A percentile compares a stretch with the other conserved stretches of the same genome.
phyloP scores from a whole-genome alignment of 2,113 vertebrate genomes.

The Labrus mixtus region DNA sequence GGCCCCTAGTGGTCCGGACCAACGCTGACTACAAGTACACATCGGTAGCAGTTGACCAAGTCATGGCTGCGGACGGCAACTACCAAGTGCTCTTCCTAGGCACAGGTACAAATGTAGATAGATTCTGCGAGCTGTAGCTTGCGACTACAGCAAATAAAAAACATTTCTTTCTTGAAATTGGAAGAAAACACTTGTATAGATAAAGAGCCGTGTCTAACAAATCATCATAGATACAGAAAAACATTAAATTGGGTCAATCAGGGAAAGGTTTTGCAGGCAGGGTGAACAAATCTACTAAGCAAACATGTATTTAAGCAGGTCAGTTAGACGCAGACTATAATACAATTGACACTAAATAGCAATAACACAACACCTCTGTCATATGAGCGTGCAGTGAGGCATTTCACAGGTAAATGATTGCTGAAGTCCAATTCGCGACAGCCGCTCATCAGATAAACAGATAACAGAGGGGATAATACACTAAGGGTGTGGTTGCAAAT shows the following conservation, averaged over 20 bases:
- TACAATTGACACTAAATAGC: neutral
- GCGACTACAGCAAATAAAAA: too few relatives aligned
- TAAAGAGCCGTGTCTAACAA: too few relatives aligned
- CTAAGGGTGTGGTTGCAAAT: neutral
- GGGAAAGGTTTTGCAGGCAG: too few relatives aligned
- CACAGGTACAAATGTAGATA: slow-evolving; percentile 85
- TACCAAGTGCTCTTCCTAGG: slow-evolving; percentile 97
- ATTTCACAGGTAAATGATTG: slow-evolving; percentile 39
- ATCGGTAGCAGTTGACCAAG: slow-evolving; percentile 94
- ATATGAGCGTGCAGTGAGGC: neutral
- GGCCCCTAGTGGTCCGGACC: slow-evolving; percentile 92
- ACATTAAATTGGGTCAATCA: too few relatives aligned
- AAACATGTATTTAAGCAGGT: too few relatives aligned
- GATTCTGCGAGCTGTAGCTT: neutral
- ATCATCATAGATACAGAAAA: too few relatives aligned
- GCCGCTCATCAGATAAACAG: slow-evolving; percentile 13
- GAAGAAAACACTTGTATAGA: too few relatives aligned
- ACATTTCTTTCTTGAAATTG: too few relatives aligned
- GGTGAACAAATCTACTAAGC: too few relatives aligned
- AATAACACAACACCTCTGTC: neutral
- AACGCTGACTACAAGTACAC: slow-evolving; percentile 95
- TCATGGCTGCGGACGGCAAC: slow-evolving; percentile 92
- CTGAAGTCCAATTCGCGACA: neutral
- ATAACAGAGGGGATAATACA: slow-evolving; percentile 15
- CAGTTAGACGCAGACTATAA: neutral